Conservation (phyloP, 2,113 vertebrate genomes). For the Campylorhamphus procurvoides region DNA sequence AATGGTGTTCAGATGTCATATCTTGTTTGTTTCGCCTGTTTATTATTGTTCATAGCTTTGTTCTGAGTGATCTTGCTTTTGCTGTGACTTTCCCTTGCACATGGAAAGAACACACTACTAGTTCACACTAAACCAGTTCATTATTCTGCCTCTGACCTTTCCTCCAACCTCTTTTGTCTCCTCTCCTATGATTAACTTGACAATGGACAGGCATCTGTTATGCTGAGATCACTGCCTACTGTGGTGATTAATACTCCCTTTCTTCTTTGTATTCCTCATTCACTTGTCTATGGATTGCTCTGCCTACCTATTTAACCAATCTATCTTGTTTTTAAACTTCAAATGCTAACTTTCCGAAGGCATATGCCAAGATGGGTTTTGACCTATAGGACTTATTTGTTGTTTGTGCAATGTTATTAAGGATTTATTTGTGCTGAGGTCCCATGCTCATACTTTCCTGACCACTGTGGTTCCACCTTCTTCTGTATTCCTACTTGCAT, state of each 20-base stretch:
- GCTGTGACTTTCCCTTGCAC: neutral
- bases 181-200: neutral
- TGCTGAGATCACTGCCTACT: neutral
- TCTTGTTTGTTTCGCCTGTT: neutral
- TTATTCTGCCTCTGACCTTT: neutral
- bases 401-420: neutral
- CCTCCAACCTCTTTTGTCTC: neutral
- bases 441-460: neutral
- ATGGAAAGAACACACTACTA: neutral
- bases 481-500: neutral
- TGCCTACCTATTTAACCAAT: neutral
- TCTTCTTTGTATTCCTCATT: neutral
- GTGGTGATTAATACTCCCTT: neutral
- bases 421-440: neutral
- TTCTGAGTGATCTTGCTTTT: neutral
- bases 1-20: neutral
- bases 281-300: neutral
- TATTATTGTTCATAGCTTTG: neutral
- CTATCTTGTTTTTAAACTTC: neutral
- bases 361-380: neutral
- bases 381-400: neutral
- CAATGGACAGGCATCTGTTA: neutral
- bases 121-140: neutral
- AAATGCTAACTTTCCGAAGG: neutral
- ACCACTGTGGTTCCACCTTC: neutral